Evolutionary conservation across 1,140 invertebrate genomes (phyloP), one percentile per base, ranked within the genome.

Genomic region (Eufriesea mexicana): DNA sequence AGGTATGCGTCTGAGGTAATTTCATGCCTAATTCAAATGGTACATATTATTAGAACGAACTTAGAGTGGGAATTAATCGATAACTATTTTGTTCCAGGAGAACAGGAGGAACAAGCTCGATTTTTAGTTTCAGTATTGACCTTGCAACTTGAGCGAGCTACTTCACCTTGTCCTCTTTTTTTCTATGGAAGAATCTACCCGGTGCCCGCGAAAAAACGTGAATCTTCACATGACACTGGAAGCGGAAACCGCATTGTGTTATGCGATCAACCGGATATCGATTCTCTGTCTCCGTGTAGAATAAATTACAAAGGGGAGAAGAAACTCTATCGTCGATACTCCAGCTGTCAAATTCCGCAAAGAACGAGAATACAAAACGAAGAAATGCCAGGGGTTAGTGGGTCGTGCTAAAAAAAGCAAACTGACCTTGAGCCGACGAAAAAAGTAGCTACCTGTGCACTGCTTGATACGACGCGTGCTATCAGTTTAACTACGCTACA

Each of bases 161-260:
- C 74, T 71, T 86, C 68, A 83, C 84, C 80, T 86, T 86, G 86
- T 72, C 47, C 68, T 54, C 18, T 72, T 86, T 86, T 62, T 62
- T 23, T 28, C 42, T 47, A 45, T 47, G 64, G 35, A 67, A n/a
- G 61, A 74, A 66, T 67, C 62, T 66, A 73, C 20, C 16, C 42
- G 28, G 28, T 28, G 57, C 6, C 16, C 6, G 25, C 10, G 25
- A 71, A 64, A 42, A 66, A 68, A 47, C 45, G 20, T 18, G 20
- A 14, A 55, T 45, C 23, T 72, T 8, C 45, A 8, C 42, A 20
- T 10, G 42, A 25, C 23, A 23, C 6, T 74, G 42, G 35, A 47
- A 23, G 7, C 16, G 64, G 35, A 54, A 54, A n/a, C 62, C 45
- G 35, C 42, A 59, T 66, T 68, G 42, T 49, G 57, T 84, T 84